phyloP scores from a whole-genome alignment of 2,888 invertebrate species.

The Glyphotaelius pellucidus region DNA sequence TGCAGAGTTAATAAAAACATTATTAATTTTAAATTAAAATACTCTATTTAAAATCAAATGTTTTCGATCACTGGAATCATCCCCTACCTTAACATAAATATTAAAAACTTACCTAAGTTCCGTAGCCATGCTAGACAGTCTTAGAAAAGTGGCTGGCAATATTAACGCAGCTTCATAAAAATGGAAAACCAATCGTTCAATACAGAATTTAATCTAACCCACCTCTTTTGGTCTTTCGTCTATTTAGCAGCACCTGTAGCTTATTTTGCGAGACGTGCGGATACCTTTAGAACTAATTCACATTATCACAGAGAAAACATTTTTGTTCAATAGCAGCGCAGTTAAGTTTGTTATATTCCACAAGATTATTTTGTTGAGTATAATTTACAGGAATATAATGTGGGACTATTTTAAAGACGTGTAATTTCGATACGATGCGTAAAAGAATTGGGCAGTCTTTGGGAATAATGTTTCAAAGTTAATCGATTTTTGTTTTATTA shows the following conservation, averaged over 20 bases:
- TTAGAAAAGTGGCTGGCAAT: background rate
- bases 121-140: background rate
- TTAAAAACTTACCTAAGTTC: conserved; percentile 43
- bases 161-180: background rate
- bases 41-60: background rate
- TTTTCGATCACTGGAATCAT: conserved; percentile 48
- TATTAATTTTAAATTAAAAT: too few species aligned
- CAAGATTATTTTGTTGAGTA: conserved; percentile 20
- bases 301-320: conserved; percentile 31
- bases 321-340: conserved; percentile 18
- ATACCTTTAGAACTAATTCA: conserved; percentile 37
- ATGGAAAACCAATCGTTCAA: background rate
- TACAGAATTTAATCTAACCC: too few species aligned
- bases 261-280: background rate
- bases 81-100: conserved; percentile 47
- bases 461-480: background rate
- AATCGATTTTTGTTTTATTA: background rate
- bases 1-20: too few species aligned
- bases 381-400: conserved; percentile 19
- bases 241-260: background rate
- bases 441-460: background rate
- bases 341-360: conserved; percentile 32
- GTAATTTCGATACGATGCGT: background rate
- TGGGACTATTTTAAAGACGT: conserved; percentile 1
- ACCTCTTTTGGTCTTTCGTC: background rate